phyloP scores from a whole-genome alignment of 2,113 vertebrate species.

The Eulacestoma nigropectus region DNA sequence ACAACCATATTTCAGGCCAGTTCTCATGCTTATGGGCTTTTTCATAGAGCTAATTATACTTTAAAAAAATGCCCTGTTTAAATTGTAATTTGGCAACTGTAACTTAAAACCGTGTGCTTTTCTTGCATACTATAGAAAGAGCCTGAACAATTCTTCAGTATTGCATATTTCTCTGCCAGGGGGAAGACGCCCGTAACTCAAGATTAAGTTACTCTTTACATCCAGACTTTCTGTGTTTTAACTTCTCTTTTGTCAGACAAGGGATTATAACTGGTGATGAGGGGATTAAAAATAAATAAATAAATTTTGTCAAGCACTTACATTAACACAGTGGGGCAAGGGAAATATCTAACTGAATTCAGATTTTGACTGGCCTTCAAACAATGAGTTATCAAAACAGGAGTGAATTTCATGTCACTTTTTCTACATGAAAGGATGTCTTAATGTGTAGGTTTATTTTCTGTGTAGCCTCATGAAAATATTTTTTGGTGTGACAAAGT shows the following conservation, averaged over 20 bases:
- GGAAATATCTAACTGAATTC: neutral
- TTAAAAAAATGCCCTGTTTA: neutral
- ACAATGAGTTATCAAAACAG: neutral
- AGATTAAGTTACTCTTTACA: neutral
- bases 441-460: neutral
- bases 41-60: neutral
- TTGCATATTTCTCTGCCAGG: neutral
- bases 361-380: neutral
- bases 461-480: neutral
- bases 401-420: neutral
- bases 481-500: neutral
- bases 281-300: neutral
- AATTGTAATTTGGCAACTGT: neutral
- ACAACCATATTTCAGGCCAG: neutral
- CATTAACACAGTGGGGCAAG: neutral
- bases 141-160: neutral
- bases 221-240: neutral
- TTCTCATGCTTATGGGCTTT: neutral
- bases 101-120: neutral
- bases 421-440: neutral
- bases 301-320: neutral
- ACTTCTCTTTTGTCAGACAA: neutral
- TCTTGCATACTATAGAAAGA: neutral
- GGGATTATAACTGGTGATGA: neutral
- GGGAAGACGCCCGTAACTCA: neutral